Percentiles rank a stretch among this genome's conserved stretches.
Evolutionary conservation across 2,888 invertebrate species (phyloP).

Genomic region (Zaprionus obscuricornis): DNA sequence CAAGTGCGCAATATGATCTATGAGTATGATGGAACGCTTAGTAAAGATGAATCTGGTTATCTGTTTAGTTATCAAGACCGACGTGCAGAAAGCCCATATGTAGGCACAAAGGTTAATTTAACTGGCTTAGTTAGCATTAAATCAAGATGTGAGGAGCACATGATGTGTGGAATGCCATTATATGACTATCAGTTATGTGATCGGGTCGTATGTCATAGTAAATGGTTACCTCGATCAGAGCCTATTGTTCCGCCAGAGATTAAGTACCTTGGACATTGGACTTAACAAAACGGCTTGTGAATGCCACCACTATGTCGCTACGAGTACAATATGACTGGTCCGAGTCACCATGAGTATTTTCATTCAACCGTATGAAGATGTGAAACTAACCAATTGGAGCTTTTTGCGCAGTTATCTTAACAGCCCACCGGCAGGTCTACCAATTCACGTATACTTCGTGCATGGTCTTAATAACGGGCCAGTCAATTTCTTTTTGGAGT

Average conservation of each 20-base stretch:
- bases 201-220: slow-evolving; percentile 36
- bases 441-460: slow-evolving; percentile 69
- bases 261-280: slow-evolving; percentile 53
- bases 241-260: slow-evolving; percentile 51
- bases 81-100: slow-evolving; percentile 44
- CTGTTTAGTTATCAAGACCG: slow-evolving; percentile 84
- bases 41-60: slow-evolving; percentile 83
- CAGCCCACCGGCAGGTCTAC: slow-evolving; percentile 44
- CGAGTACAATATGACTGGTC: slow-evolving; percentile 67
- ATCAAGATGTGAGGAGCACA: slow-evolving; percentile 56
- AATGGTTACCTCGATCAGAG: slow-evolving; percentile 64
- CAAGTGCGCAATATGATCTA: slow-evolving; percentile 84
- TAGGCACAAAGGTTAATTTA: slow-evolving; percentile 51
- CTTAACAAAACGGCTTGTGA: slow-evolving; percentile 51
- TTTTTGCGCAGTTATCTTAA: slow-evolving; percentile 63
- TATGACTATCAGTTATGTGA: slow-evolving; percentile 70
- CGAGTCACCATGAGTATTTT: slow-evolving; percentile 73
- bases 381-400: slow-evolving; percentile 70
- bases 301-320: slow-evolving; percentile 47
- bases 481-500: slow-evolving; percentile 64
- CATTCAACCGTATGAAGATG: slow-evolving; percentile 61
- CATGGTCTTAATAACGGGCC: slow-evolving; percentile 67
- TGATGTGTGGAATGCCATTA: slow-evolving; percentile 75
- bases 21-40: slow-evolving; percentile 75
- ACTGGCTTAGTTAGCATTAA: slow-evolving; percentile 48